Percentiles rank a stretch among this genome's conserved stretches.
Conservation (phyloP, 2,888 invertebrate species). For the Zelleria hepariella region DNA sequence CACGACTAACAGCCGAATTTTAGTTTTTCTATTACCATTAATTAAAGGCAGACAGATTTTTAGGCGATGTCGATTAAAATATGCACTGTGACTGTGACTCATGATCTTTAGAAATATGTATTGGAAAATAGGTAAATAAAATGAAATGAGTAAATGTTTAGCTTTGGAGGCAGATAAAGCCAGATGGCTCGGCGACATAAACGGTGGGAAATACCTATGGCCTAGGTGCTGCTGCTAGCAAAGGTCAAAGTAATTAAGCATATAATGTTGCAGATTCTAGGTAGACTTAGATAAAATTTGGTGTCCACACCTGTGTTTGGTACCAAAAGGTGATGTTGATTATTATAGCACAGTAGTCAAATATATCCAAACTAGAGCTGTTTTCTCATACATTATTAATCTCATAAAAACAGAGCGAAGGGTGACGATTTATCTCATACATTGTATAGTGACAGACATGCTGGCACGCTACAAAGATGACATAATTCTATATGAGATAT, state of each 20-base stretch:
- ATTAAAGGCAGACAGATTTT: neutral
- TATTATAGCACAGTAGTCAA: too few relatives aligned
- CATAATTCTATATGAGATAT: too few relatives aligned
- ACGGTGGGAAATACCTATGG: slow-evolving; percentile 2
- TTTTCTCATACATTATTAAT: too few relatives aligned
- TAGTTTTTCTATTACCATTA: neutral
- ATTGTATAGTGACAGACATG: too few relatives aligned
- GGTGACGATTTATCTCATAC: too few relatives aligned
- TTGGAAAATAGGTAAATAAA: neutral
- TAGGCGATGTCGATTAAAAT: neutral
- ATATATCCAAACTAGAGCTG: too few relatives aligned
- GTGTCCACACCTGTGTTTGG: neutral
- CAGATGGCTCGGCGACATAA: neutral
- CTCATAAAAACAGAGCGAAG: too few relatives aligned
- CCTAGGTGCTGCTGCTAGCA: neutral
- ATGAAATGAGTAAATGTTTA: neutral
- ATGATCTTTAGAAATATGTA: neutral
- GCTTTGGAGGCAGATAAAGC: neutral
- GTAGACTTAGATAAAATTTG: neutral
- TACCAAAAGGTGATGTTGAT: too few relatives aligned
- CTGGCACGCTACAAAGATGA: too few relatives aligned
- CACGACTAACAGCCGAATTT: neutral
- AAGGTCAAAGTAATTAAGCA: neutral
- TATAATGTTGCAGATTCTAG: too few relatives aligned
- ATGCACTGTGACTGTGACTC: neutral